These are phyloP conservation scores for Eristalis tenax DNA, from an alignment of 2,888 invertebrate species.

Conservation along the genomic window DNA sequence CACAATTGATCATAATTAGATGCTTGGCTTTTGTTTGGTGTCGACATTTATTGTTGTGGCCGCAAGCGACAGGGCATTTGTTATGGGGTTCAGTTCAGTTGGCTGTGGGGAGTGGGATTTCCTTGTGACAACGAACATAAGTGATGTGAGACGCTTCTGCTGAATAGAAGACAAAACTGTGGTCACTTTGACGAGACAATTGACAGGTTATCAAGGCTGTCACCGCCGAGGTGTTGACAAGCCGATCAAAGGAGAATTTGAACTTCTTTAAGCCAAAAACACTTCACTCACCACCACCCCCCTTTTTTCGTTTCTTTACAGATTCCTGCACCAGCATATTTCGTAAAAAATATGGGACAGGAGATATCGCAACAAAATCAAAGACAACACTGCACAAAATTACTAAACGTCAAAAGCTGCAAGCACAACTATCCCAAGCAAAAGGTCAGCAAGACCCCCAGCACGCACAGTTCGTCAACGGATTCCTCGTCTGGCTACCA, in stretches of 20 bases:
- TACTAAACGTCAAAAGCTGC: slow-evolving; percentile 59
- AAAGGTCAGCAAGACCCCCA: slow-evolving; percentile 64
- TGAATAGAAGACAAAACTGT: too few species aligned
- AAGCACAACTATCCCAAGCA: slow-evolving; percentile 60
- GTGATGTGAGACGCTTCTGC: too few species aligned
- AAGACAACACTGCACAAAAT: slow-evolving; percentile 76
- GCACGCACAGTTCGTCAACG: slow-evolving; percentile 75
- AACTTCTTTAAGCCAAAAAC: background rate
- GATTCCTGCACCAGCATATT: slow-evolving; percentile 75
- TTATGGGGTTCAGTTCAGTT: background rate
- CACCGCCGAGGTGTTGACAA: too few species aligned
- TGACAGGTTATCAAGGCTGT: too few species aligned
- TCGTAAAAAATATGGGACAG: slow-evolving; percentile 81
- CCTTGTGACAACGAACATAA: too few species aligned
- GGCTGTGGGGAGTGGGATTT: too few species aligned
- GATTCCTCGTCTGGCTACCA: slow-evolving; percentile 72
- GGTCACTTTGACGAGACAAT: too few species aligned
- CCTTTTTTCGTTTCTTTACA: slow-evolving; percentile 60
- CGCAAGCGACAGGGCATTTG: background rate
- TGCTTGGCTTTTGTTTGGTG: background rate
- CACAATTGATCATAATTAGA: background rate
- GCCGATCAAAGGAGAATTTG: too few species aligned
- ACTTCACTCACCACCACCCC: background rate
- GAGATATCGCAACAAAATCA: slow-evolving; percentile 81
- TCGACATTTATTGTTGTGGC: background rate